Conservation (phyloP, 2,888 invertebrate species). For the Chymomyza fuscimana region DNA sequence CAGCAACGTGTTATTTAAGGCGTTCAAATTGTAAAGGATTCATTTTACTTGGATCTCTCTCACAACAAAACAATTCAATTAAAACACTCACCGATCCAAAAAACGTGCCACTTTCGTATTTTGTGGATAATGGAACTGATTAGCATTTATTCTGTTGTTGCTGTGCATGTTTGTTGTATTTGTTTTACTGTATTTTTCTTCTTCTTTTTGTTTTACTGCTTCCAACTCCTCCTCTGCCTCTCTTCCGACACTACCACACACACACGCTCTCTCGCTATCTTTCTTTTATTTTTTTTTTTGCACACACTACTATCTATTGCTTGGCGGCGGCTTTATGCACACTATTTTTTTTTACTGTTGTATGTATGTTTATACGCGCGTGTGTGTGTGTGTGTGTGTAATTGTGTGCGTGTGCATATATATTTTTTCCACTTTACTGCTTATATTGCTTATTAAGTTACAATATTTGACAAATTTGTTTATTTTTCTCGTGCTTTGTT, state of each 20-base stretch:
- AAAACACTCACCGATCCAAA: slow-evolving; percentile 58
- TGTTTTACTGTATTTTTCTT: slow-evolving; percentile 19
- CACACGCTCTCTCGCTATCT: neutral
- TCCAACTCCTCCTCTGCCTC: neutral
- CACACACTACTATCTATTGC: neutral
- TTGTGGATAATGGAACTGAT: slow-evolving; percentile 18
- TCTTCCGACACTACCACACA: too few relatives aligned
- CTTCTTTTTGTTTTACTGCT: slow-evolving; percentile 14
- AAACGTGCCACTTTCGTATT: slow-evolving; percentile 45
- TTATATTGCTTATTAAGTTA: neutral
- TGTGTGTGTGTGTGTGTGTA: neutral
- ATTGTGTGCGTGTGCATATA: neutral
- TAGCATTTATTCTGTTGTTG: slow-evolving; percentile 47
- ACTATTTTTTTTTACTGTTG: too few relatives aligned
- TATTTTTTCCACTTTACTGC: neutral
- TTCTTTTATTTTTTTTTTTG: neutral
- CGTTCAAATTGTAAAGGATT: too few relatives aligned
- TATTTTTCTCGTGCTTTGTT: neutral
- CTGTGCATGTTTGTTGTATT: slow-evolving; percentile 49
- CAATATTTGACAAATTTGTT: neutral
- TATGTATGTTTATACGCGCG: too few relatives aligned
- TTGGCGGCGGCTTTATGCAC: too few relatives aligned
- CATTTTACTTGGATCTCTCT: too few relatives aligned
- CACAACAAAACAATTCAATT: neutral
- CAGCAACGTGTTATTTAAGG: too few relatives aligned